Conservation (phyloP, 1,140 invertebrate species). For the Drosophila leontia region DNA sequence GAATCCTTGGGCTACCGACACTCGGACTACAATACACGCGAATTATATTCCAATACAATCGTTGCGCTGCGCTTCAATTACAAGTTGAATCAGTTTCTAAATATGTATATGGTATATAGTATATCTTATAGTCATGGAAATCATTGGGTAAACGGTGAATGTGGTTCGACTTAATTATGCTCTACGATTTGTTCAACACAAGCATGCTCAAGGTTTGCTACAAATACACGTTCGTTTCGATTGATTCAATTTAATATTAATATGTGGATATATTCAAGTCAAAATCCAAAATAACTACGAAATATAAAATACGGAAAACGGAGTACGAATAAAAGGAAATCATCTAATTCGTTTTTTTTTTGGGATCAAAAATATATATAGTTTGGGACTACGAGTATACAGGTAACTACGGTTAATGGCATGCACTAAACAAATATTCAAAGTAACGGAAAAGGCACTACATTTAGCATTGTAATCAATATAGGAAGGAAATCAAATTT, state of each 20-base stretch:
- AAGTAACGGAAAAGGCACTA: conserved; percentile 18
- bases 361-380: neutral
- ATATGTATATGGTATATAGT: conserved; percentile 6
- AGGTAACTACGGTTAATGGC: conserved; percentile 21
- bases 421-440: conserved; percentile 34
- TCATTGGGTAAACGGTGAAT: conserved; percentile 43
- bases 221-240: neutral
- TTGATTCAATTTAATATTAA: neutral
- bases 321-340: conserved; percentile 9
- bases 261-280: neutral
- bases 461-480: conserved; percentile 26
- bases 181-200: conserved; percentile 40
- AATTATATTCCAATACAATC: conserved; percentile 79
- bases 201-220: conserved; percentile 30
- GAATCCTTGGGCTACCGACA: too few relatives aligned
- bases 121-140: conserved; percentile 32
- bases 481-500: conserved; percentile 20
- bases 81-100: conserved; percentile 28
- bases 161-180: conserved; percentile 43
- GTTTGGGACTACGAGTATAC: conserved; percentile 10
- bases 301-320: conserved; percentile 13
- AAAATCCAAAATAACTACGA: conserved; percentile 49
- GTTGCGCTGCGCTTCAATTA: conserved; percentile 53
- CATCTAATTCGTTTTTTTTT: conserved; percentile 4
- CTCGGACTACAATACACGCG: conserved; percentile 23